phyloP scores from a whole-genome alignment of 2,797 vertebrate species.

The Lagodon rhomboides region DNA sequence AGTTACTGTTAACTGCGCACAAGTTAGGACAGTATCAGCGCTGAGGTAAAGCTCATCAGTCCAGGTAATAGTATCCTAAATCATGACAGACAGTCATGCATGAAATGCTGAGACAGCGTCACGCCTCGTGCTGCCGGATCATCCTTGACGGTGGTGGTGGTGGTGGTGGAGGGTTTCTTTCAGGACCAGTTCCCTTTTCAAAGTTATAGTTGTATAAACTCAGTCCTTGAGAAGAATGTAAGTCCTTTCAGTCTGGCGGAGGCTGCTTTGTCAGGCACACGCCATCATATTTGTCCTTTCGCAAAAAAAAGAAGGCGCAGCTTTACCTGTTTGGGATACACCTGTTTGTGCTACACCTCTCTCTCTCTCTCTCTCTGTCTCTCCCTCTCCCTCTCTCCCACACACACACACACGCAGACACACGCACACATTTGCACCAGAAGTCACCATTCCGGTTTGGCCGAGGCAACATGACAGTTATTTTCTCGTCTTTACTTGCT shows the following conservation, averaged over 20 bases:
- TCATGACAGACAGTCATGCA: constrained; percentile 7
- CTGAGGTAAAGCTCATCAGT: constrained; percentile 46
- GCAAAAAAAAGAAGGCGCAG: constrained; percentile 45
- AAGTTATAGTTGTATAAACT: not conserved
- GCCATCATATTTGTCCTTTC: constrained; percentile 46
- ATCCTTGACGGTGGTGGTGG: constrained; percentile 20
- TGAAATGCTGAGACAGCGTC: constrained; percentile 28
- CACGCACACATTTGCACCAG: not conserved
- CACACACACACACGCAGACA: constrained; percentile 13
- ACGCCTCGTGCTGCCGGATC: constrained; percentile 34
- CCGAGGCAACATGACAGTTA: constrained; percentile 77
- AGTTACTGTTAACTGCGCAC: constrained; percentile 26
- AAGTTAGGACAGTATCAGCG: constrained; percentile 32
- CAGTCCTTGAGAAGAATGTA: constrained; percentile 10
- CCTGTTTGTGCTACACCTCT: constrained; percentile 69
- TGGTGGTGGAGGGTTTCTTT: not conserved
- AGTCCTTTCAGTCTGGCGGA: constrained; percentile 34
- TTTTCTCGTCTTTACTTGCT: constrained; percentile 79
- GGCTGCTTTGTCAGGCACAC: constrained; percentile 29
- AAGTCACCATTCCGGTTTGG: constrained; percentile 77
- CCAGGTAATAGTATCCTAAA: constrained; percentile 51
- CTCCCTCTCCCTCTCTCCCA: not conserved
- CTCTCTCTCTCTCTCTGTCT: constrained; percentile 30
- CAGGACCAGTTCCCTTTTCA: not conserved
- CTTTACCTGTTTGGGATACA: constrained; percentile 73